Evolutionary conservation across 2,113 vertebrate species (phyloP), one percentile per base, ranked within the genome.

Genomic region (Myodes glareolus): DNA sequence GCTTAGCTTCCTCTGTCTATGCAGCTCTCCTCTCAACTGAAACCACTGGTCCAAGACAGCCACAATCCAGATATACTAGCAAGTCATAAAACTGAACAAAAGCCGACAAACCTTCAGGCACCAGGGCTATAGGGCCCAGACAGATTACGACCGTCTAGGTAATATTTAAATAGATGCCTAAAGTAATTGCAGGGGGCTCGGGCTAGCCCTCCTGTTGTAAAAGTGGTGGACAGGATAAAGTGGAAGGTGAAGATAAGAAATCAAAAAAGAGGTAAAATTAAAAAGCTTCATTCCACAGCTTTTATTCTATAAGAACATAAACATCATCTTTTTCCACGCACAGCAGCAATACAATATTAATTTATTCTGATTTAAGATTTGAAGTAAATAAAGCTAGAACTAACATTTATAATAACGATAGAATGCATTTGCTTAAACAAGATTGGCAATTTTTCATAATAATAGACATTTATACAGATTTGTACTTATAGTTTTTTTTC

Each of bases 61-160:
- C 99, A 99, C 99, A 99, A 99, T 99, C 98, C 99, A 99, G 99
- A 99, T 99, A 99, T 99, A 99, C 98, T 99, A 99, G 99, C 99
- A 98, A 99, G 99, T 99, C 99, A 99, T 99, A 99, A 99, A 99
- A 99, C 99, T 99, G 99, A 99, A 99, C 99, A 99, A 99, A 99
- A 99, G 99, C 99, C 99, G 99, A 99, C 99, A 99, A 99, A 99
- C 99, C 99, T 99, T 99, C 99, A 98, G 99, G 99, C 99, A 99
- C 98, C 98, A 98, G 99, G 98, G 98, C 99, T 98, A 98, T 98
- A 98, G 97, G 98, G 98, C 99, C 99, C 98, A 98, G 98, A 99
- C 99, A 99, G 98, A 99, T 99, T 99, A 99, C 98, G 99, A 99
- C 99, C 98, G 99, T 98, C 98, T 99, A 99, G 98, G 98, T 98